phyloP scores from a whole-genome alignment of 2,888 invertebrate species.

The Lasioglossum oenotherae region DNA sequence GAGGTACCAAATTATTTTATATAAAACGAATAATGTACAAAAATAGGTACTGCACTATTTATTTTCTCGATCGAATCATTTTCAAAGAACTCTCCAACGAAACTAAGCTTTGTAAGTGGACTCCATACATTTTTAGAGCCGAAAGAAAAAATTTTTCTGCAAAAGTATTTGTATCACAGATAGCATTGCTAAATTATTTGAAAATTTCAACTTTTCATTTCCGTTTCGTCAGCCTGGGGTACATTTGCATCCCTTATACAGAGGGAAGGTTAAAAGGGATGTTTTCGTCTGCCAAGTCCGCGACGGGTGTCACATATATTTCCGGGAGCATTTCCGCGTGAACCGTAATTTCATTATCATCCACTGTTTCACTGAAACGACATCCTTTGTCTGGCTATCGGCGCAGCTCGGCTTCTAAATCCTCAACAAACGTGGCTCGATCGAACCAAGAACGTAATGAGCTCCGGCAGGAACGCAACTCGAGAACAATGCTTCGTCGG shows the following conservation, averaged over 20 bases:
- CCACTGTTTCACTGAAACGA: not conserved
- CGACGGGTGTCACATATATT: not conserved
- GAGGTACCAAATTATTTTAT: not conserved
- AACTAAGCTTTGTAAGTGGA: not conserved
- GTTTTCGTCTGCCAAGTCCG: not conserved
- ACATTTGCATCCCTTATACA: no score
- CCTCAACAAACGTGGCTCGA: not conserved
- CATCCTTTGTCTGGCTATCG: not conserved
- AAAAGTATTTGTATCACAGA: no score
- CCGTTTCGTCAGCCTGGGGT: no score
- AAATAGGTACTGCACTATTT: not conserved
- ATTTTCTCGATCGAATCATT: no score
- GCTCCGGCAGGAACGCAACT: conserved; percentile 23
- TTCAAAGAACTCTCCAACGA: not conserved
- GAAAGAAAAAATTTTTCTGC: no score
- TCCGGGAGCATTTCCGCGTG: not conserved
- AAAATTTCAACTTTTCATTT: no score
- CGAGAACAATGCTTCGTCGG: conserved; percentile 14
- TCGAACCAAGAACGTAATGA: conserved; percentile 24
- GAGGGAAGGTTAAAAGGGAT: not conserved
- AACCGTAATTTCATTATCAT: not conserved
- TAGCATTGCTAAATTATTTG: no score
- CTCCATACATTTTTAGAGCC: no score
- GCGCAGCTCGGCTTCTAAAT: not conserved
- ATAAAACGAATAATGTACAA: not conserved